Conservation (phyloP, 2,113 vertebrate species). For the Tichodroma muraria region DNA sequence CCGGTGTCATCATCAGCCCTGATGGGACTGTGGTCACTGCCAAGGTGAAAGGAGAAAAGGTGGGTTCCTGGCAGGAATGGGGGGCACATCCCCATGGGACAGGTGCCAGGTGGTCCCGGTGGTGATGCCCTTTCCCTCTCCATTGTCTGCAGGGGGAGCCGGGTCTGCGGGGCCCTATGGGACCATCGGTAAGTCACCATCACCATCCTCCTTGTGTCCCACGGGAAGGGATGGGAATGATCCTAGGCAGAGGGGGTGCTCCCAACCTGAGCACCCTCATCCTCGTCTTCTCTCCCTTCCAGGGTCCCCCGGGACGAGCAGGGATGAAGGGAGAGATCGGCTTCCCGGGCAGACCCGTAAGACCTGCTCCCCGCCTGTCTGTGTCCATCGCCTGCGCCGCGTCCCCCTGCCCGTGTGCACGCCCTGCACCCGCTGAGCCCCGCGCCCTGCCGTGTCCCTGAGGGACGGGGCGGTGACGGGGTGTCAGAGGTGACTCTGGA, state of each 20-base stretch:
- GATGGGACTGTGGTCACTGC: conserved; percentile 31
- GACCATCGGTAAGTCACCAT: conserved; percentile 35
- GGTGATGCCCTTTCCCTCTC: neutral
- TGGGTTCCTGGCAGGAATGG: neutral
- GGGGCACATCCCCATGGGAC: rapidly evolving
- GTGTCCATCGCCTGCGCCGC: rapidly evolving
- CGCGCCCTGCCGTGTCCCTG: rapidly evolving
- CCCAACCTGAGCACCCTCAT: neutral
- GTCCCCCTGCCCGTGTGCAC: rapidly evolving
- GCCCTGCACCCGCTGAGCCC: neutral
- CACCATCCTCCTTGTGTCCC: neutral
- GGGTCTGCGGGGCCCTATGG: neutral
- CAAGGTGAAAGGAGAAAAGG: conserved; percentile 68
- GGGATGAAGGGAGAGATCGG: conserved; percentile 93
- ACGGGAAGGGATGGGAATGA: rapidly evolving
- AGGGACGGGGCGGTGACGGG: neutral
- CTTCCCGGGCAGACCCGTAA: conserved; percentile 90
- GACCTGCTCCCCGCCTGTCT: conserved; percentile 26
- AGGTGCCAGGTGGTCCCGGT: rapidly evolving
- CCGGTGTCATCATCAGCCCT: conserved; percentile 42
- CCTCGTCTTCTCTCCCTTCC: neutral
- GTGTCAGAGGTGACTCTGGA: neutral
- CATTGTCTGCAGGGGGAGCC: conserved; percentile 19
- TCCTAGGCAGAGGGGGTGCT: neutral
- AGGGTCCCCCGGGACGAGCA: conserved; percentile 78